phyloP scores from a whole-genome alignment of 2,113 vertebrate species.

The Stictonetta naevosa region DNA sequence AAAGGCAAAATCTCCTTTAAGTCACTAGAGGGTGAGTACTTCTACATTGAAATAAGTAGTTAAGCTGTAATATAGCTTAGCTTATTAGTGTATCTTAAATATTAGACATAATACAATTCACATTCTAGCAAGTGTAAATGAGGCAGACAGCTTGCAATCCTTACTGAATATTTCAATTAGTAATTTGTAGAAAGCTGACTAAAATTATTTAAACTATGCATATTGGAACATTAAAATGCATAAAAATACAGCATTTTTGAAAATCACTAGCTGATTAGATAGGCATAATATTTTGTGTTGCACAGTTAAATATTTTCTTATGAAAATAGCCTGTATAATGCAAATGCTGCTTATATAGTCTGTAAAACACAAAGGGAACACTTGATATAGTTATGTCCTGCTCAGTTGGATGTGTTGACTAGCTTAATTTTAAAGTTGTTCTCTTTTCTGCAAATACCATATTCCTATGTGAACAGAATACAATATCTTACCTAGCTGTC shows the following conservation, averaged over 20 bases:
- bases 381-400: neutral
- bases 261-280: neutral
- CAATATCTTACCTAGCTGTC: neutral
- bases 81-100: neutral
- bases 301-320: neutral
- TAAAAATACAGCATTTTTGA: neutral
- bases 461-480: neutral
- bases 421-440: neutral
- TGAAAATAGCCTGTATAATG: neutral
- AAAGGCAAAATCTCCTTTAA: slow-evolving; percentile 37
- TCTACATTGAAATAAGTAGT: slow-evolving; percentile 53
- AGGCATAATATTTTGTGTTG: neutral
- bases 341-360: neutral
- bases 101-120: slow-evolving; percentile 49
- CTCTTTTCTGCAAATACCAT: neutral
- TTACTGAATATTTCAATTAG: neutral
- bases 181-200: neutral
- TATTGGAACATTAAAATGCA: neutral
- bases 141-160: neutral
- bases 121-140: slow-evolving; percentile 40
- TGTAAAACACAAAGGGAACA: neutral
- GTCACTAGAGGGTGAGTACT: slow-evolving; percentile 40
- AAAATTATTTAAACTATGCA: slow-evolving; percentile 6
- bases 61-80: slow-evolving; percentile 42
- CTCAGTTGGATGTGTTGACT: neutral